phyloP scores from a whole-genome alignment of 1,140 invertebrate species.

The Papilio machaon region DNA sequence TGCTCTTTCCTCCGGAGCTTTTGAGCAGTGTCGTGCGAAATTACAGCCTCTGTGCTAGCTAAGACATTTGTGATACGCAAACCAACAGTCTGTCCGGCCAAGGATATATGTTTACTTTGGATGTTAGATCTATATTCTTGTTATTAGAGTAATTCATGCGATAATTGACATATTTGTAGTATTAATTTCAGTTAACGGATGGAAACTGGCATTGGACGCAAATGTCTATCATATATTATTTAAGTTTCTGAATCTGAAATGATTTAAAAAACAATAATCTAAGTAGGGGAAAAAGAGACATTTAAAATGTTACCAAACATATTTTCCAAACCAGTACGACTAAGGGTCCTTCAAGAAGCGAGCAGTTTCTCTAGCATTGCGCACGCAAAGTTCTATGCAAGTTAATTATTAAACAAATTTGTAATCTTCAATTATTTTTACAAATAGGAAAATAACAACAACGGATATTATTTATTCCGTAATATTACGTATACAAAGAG shows the following conservation, averaged over 20 bases:
- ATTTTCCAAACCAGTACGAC: too few species aligned
- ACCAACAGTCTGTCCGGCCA: not conserved
- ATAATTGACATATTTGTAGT: not conserved
- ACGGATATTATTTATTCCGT: not conserved
- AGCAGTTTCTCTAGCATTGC: too few species aligned
- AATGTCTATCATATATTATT: not conserved
- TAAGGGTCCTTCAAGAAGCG: too few species aligned
- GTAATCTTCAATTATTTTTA: not conserved
- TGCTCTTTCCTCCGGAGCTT: conserved; percentile 49
- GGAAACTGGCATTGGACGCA: not conserved
- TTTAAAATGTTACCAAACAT: too few species aligned
- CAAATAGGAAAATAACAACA: not conserved
- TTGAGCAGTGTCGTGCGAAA: conserved; percentile 58
- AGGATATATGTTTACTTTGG: not conserved
- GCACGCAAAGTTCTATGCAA: not conserved
- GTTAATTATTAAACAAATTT: not conserved
- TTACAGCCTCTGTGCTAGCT: conserved; percentile 50
- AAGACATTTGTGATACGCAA: conserved; percentile 43
- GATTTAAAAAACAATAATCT: too few species aligned
- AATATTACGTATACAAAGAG: conserved; percentile 1
- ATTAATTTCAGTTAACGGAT: not conserved
- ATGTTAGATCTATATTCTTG: not conserved
- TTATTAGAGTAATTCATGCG: not conserved
- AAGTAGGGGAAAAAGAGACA: too few species aligned
- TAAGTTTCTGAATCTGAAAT: too few species aligned